Conservation (phyloP, 2,888 invertebrate genomes). For the Eurytoma californica region DNA sequence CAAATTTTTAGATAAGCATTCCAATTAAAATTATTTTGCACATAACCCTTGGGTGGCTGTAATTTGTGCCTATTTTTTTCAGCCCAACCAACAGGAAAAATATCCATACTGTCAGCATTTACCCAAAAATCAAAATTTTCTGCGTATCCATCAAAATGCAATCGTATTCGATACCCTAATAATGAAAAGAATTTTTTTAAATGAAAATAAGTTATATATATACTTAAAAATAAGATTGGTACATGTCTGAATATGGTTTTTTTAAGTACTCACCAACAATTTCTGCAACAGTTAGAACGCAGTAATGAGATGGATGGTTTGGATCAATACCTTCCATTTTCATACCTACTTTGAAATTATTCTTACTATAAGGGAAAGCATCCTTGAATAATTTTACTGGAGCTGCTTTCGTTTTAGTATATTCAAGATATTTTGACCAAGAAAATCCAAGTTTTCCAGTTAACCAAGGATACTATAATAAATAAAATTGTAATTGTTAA, state of each 20-base stretch:
- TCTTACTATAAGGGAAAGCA: conserved; percentile 85
- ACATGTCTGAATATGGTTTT: background rate
- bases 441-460: conserved; percentile 85
- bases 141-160: conserved; percentile 95
- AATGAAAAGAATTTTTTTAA: conserved; percentile 15
- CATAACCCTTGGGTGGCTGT: conserved; percentile 86
- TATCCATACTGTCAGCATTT: conserved; percentile 92
- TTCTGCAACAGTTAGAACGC: conserved; percentile 90
- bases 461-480: conserved; percentile 80
- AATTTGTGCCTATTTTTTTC: conserved; percentile 87
- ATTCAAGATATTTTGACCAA: conserved; percentile 86
- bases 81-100: conserved; percentile 96
- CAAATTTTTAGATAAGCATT: conserved; percentile 86
- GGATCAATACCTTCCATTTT: conserved; percentile 96
- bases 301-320: conserved; percentile 90
- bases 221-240: background rate
- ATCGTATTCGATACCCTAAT: conserved; percentile 85
- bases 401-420: conserved; percentile 84
- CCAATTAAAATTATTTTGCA: conserved; percentile 85
- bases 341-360: conserved; percentile 90
- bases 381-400: conserved; percentile 87
- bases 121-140: conserved; percentile 95
- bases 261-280: conserved; percentile 76
- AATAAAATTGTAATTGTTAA: conserved; percentile 47
- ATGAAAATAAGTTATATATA: conserved; percentile 2